A percentile compares a stretch with the other conserved stretches of the same genome.
Conservation (phyloP, 2,888 invertebrate genomes). For the Melanophora roralis region DNA sequence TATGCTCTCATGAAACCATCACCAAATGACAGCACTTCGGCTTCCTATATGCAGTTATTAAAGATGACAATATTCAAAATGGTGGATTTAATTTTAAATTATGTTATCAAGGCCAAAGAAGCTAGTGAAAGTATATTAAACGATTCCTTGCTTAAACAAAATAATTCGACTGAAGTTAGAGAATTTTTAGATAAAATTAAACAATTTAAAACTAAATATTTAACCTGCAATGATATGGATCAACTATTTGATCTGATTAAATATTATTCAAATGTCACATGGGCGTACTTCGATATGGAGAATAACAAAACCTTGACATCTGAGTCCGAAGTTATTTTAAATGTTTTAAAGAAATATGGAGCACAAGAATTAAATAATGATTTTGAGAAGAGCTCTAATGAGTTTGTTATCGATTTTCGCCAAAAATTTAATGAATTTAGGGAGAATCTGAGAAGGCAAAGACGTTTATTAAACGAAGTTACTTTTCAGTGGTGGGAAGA, state of each 20-base stretch:
- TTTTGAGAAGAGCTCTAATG: neutral
- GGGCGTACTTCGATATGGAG: neutral
- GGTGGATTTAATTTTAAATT: conserved; percentile 19
- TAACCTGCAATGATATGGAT: conserved; percentile 10
- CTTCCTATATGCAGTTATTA: conserved; percentile 20
- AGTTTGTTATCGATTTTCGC: neutral
- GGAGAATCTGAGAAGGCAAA: neutral
- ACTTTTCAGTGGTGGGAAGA: neutral
- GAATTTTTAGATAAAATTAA: conserved; percentile 21
- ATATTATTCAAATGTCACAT: neutral
- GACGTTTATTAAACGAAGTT: too few species aligned
- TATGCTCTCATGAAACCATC: neutral
- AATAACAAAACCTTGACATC: neutral
- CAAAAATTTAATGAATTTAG: neutral
- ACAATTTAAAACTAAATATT: conserved; percentile 23
- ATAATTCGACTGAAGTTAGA: neutral
- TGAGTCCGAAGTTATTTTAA: too few species aligned
- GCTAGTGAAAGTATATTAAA: conserved; percentile 36
- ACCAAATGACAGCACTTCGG: neutral
- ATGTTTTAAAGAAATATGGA: neutral
- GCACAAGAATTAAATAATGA: neutral
- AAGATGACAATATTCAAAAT: conserved; percentile 13
- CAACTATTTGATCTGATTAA: conserved; percentile 32
- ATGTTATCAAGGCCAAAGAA: conserved; percentile 19
- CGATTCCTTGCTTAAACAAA: conserved; percentile 12